Base-by-base conservation (phyloP, 2,113 vertebrate species). In the Ciconia stormi region DNA sequence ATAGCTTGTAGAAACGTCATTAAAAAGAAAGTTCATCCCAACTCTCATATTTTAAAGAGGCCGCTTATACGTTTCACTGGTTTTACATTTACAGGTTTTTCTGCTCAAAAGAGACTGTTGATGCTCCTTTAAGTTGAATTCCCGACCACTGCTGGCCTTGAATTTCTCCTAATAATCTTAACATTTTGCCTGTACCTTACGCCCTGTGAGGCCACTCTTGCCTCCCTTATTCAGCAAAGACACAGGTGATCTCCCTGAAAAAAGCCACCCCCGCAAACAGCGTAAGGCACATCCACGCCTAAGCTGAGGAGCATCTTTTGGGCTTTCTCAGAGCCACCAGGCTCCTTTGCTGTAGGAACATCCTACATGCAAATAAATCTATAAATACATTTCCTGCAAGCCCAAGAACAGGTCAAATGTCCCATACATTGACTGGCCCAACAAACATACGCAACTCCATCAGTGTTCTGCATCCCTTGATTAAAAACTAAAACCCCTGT, bases 281-380 rank as follows among this genome's bases (percentile, higher is more conserved):
- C 0, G 0, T 22, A 11, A 78, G 47, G 20, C 55, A 52, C 59
- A 55, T 34, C 46, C 66, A 34, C 1, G 0, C 10, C 42, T 27
- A 14, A 42, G 7, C 30, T 36, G 26, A 66, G 69, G 42, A 87
- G 26, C 79, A 50, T 16, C 65, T 63, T 74, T 1, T 4, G 36
- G 70, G 53, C 11, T n/a, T 85, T n/a, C 56, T n/a, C 66, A 49
- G 77, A 50, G 19, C 25, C 49, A 59, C 4, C 26, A 50, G n/a
- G 29, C 25, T 78, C 58, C 42, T 61, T 71, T 16, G 3, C 58
- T 58, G 52, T 16, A 92, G 73, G 61, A 80, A 29, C 25, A 52
- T 25, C 47, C 70, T 8, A 30, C 47, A 21, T 2, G 11, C 40
- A 55, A 29, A 34, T 4, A 63, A 77, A 49, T 7, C 52, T 4